A percentile compares a stretch with the other conserved stretches of the same genome.
phyloP scores from a whole-genome alignment of 1,140 invertebrate genomes.

The Scaptomyza graminum region DNA sequence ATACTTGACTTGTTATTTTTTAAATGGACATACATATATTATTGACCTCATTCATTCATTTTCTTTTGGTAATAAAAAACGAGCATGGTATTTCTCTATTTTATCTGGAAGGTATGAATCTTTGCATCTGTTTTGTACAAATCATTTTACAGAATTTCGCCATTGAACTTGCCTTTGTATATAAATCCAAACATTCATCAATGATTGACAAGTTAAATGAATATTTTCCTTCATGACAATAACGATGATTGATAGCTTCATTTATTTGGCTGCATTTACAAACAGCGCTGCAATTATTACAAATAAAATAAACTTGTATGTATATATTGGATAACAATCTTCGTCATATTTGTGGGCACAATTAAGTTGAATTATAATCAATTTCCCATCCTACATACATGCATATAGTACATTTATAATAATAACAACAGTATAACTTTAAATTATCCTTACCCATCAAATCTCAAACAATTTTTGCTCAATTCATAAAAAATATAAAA shows the following conservation, averaged over 20 bases:
- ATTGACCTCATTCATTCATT: conserved; percentile 2
- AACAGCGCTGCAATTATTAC: background rate
- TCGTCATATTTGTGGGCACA: no score
- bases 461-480: no score
- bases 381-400: no score
- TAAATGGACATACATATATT: background rate
- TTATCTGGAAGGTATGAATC: conserved; percentile 2
- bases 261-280: conserved; percentile 39
- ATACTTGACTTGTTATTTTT: background rate
- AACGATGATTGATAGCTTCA: conserved; percentile 55
- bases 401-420: no score
- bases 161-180: conserved; percentile 23
- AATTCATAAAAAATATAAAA: no score
- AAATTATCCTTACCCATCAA: no score
- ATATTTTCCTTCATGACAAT: conserved; percentile 30
- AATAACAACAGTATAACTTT: no score
- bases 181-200: conserved; percentile 39
- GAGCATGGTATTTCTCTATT: conserved; percentile 6
- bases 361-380: no score
- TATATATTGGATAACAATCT: no score
- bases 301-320: conserved; percentile 3
- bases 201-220: conserved; percentile 54
- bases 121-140: conserved; percentile 6
- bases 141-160: conserved; percentile 3
- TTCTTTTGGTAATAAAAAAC: background rate